phyloP scores from a whole-genome alignment of 64 coral and sea anemone genomes.

The Dendrophyllia cribrosa region DNA sequence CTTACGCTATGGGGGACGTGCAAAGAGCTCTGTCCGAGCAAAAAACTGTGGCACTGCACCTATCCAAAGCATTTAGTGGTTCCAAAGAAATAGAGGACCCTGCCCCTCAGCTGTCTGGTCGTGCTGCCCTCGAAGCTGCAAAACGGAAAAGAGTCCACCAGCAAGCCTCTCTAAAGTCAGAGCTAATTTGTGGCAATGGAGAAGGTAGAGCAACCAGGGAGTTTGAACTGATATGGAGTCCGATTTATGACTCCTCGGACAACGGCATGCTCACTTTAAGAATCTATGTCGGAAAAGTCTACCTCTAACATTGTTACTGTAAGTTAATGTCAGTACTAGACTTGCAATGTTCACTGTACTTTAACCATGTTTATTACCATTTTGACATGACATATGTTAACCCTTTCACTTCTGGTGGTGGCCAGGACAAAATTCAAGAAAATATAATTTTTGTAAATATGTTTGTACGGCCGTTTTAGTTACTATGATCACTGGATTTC shows the following conservation, averaged over 20 bases:
- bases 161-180: slow-evolving; percentile 33
- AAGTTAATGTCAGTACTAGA: too few relatives aligned
- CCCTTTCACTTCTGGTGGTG: too few relatives aligned
- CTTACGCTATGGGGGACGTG: slow-evolving; percentile 17
- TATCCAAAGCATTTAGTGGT: slow-evolving; percentile 43
- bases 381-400: too few relatives aligned
- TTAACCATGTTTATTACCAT: too few relatives aligned
- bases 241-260: slow-evolving; percentile 25
- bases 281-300: slow-evolving; percentile 12
- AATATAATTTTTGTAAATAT: too few relatives aligned
- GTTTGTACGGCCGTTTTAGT: too few relatives aligned
- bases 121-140: slow-evolving; percentile 42
- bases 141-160: slow-evolving; percentile 9
- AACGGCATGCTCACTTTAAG: slow-evolving; percentile 38
- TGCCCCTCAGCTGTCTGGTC: slow-evolving; percentile 21
- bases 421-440: too few relatives aligned
- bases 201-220: slow-evolving; percentile 35
- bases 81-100: slow-evolving; percentile 1
- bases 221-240: slow-evolving; percentile 49
- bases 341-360: too few relatives aligned
- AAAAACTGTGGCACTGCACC: slow-evolving; percentile 9
- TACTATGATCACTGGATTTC: too few relatives aligned
- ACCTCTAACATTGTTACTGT: not conserved
- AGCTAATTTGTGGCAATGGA: slow-evolving; percentile 17
- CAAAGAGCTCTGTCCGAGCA: slow-evolving; percentile 31